Conservation (phyloP, 2,888 invertebrate genomes). For the Leucozona laternaria region DNA sequence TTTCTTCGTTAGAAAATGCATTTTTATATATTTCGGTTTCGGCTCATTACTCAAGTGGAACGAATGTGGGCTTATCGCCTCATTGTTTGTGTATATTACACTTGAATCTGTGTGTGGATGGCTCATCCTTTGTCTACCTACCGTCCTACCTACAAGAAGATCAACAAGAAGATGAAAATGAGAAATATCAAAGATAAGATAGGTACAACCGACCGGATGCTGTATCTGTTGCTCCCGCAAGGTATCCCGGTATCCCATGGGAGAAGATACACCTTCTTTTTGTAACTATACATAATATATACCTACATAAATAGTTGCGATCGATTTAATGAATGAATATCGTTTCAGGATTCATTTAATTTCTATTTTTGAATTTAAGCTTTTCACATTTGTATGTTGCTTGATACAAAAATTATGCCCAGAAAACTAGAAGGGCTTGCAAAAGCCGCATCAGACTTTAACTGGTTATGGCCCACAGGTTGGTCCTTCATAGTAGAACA, state of each 20-base stretch:
- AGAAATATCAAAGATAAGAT: conserved; percentile 55
- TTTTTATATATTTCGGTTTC: conserved; percentile 30
- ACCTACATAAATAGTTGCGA: conserved; percentile 1
- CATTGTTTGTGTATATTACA: conserved; percentile 40
- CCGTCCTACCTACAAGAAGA: neutral
- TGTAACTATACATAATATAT: no score
- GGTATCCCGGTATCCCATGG: conserved; percentile 7
- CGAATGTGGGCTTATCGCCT: conserved; percentile 67
- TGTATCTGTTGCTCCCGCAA: conserved; percentile 36
- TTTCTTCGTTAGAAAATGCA: conserved; percentile 27
- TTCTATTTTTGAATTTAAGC: conserved; percentile 7
- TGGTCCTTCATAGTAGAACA: conserved; percentile 39
- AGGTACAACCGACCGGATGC: conserved; percentile 68
- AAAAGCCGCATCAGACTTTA: conserved; percentile 6
- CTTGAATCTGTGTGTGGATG: conserved; percentile 45
- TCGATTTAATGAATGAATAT: conserved; percentile 72
- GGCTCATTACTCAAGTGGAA: conserved; percentile 73
- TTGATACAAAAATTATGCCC: neutral
- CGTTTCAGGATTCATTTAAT: conserved; percentile 8
- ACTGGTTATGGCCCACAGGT: neutral
- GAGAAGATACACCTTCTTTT: conserved; percentile 44
- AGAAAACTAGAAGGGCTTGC: conserved; percentile 1
- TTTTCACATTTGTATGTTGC: conserved; percentile 2
- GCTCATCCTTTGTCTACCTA: conserved; percentile 59
- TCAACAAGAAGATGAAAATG: conserved; percentile 61